These are phyloP conservation scores for Drosophila suboccidentalis DNA, from an alignment of 2,888 invertebrate genomes.

Conservation along the genomic window DNA sequence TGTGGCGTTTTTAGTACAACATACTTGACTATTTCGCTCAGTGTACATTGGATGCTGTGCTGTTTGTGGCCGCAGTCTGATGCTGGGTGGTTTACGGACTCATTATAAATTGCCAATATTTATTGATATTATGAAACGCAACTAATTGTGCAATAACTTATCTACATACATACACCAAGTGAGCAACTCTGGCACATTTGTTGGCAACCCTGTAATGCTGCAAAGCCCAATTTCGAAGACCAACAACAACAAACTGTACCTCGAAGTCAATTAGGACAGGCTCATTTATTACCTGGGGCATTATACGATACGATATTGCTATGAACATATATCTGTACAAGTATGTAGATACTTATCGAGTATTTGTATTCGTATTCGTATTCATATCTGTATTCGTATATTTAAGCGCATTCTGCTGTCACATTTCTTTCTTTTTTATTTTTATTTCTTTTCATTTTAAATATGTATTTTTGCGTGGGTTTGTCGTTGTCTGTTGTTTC, in stretches of 20 bases:
- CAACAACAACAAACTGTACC: constrained; percentile 24
- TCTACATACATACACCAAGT: not conserved
- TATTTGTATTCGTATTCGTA: constrained; percentile 24
- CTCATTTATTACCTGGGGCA: constrained; percentile 36
- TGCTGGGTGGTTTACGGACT: constrained; percentile 23
- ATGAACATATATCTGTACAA: not conserved
- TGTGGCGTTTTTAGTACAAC: no score
- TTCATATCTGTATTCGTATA: constrained; percentile 24
- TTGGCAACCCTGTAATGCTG: constrained; percentile 31
- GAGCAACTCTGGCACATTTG: not conserved
- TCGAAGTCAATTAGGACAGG: constrained; percentile 50
- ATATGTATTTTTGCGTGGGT: constrained; percentile 43
- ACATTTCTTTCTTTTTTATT: constrained; percentile 50
- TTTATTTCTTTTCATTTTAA: constrained; percentile 35
- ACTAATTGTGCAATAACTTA: constrained; percentile 57
- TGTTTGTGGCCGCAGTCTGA: constrained; percentile 4
- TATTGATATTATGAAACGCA: constrained; percentile 69
- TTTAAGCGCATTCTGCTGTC: constrained; percentile 70
- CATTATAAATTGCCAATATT: constrained; percentile 71
- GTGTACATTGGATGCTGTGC: constrained; percentile 20
- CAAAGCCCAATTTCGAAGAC: constrained; percentile 28
- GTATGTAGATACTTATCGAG: constrained; percentile 24
- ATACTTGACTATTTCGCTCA: not conserved
- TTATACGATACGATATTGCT: constrained; percentile 5
- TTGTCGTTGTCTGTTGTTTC: constrained; percentile 16